Percentiles rank a stretch among this genome's conserved stretches.
Conservation (phyloP, 2,888 invertebrate genomes). For the Lucinisca nassula region DNA sequence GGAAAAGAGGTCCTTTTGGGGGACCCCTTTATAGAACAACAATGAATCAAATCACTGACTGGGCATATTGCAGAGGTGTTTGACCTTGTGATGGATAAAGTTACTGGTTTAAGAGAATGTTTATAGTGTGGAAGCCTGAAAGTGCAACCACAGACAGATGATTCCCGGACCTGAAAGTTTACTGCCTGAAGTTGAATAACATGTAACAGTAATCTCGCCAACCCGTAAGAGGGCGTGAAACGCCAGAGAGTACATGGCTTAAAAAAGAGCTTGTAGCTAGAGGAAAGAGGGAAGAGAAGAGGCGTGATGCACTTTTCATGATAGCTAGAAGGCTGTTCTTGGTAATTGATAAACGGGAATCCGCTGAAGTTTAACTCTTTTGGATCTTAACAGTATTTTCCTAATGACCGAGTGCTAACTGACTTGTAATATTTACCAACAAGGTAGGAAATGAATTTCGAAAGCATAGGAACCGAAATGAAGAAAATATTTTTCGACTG, state of each 20-base stretch:
- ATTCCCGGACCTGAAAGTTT: not conserved
- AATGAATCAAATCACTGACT: not conserved
- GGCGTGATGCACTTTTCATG: not conserved
- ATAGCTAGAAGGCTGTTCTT: not conserved
- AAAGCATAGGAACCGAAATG: slow-evolving; percentile 10
- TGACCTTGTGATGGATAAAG: not conserved
- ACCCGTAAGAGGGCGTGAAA: slow-evolving; percentile 25
- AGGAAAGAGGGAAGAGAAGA: not conserved
- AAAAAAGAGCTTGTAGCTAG: not conserved
- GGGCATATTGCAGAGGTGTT: not conserved
- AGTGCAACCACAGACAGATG: not conserved
- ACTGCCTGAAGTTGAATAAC: not conserved
- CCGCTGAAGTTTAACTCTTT: not conserved
- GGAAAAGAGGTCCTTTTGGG: not conserved
- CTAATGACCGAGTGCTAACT: slow-evolving; percentile 36
- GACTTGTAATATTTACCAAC: not conserved
- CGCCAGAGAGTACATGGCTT: slow-evolving; percentile 36
- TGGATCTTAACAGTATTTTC: slow-evolving; percentile 30
- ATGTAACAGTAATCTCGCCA: not conserved
- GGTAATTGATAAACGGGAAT: not conserved
- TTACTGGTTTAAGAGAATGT: not conserved
- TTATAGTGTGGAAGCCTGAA: not conserved
- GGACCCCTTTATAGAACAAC: not conserved
- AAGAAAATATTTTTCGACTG: not conserved
- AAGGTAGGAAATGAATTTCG: slow-evolving; percentile 39